phyloP scores from a whole-genome alignment of 1,140 invertebrate species.

The Eriosoma lanigerum region DNA sequence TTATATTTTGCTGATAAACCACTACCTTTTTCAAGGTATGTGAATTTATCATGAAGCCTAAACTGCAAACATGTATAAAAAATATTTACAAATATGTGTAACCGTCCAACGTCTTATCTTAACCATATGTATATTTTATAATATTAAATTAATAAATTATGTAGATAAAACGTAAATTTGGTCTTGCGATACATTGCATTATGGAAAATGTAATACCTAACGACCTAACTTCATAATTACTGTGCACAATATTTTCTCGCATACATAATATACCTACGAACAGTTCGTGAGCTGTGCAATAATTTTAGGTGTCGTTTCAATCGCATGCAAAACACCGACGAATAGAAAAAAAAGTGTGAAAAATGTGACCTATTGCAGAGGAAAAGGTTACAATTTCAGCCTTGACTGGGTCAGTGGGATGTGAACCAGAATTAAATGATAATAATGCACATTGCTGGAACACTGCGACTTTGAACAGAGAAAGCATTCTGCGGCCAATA shows the following conservation, averaged over 20 bases:
- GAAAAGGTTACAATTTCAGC: conserved; percentile 30
- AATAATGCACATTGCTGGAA: background rate
- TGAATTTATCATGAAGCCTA: too few species aligned
- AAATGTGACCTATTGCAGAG: conserved; percentile 39
- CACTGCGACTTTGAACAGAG: background rate
- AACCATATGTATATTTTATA: too few species aligned
- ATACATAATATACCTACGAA: too few species aligned
- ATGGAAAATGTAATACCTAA: too few species aligned
- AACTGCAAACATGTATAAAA: too few species aligned
- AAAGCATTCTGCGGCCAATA: conserved; percentile 18
- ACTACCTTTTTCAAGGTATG: too few species aligned
- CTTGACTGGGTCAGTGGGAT: conserved; percentile 24
- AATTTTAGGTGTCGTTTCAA: conserved; percentile 20
- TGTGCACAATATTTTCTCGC: background rate
- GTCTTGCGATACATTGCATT: background rate
- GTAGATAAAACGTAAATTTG: background rate
- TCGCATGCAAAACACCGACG: background rate
- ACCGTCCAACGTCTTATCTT: background rate
- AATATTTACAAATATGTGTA: background rate
- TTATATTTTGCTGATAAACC: background rate
- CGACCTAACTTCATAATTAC: too few species aligned
- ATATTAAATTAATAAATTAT: background rate
- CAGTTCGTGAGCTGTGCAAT: conserved; percentile 11
- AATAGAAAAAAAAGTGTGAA: conserved; percentile 32
- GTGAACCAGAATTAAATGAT: conserved; percentile 32